phyloP scores from a whole-genome alignment of 2,888 invertebrate genomes.

The Tetropium fuscum region DNA sequence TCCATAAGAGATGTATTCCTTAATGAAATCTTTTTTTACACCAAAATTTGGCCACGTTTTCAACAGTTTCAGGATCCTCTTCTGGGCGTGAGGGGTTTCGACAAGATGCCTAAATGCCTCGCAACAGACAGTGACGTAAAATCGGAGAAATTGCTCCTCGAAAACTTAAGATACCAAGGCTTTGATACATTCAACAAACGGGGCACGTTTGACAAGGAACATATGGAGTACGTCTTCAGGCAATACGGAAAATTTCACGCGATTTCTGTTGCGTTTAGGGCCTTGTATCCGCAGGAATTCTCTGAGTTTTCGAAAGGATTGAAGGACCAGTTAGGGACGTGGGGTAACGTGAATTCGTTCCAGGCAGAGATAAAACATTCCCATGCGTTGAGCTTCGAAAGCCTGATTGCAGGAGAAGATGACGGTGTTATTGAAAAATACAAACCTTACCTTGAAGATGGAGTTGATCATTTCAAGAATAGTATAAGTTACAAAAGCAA shows the following conservation, averaged over 20 bases:
- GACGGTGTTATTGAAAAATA: constrained; percentile 4
- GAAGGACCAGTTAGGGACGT: neutral
- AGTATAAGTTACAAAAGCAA: neutral
- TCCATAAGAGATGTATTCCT: constrained; percentile 24
- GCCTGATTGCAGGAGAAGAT: constrained; percentile 4
- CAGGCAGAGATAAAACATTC: neutral
- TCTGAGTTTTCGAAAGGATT: constrained; percentile 6
- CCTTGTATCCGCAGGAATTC: constrained; percentile 35
- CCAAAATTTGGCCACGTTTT: constrained; percentile 23
- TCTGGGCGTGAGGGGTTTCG: neutral
- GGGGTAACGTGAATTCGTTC: neutral
- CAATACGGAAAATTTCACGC: constrained; percentile 47
- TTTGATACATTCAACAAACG: constrained; percentile 29
- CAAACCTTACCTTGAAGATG: neutral
- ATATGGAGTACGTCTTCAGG: constrained; percentile 37
- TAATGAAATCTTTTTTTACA: constrained; percentile 36
- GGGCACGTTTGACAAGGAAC: constrained; percentile 37
- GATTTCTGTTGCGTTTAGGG: constrained; percentile 40
- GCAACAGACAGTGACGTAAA: neutral
- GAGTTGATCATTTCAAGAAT: neutral
- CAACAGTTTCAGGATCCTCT: constrained; percentile 15
- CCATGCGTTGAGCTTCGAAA: neutral
- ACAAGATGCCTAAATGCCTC: constrained; percentile 21
- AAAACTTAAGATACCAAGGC: constrained; percentile 30
- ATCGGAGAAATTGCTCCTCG: constrained; percentile 34